Percentiles rank a stretch among this genome's conserved stretches.
These are phyloP conservation scores for Drosophila equinoxialis DNA, from an alignment of 1,140 invertebrate species.

Conservation along the genomic window DNA sequence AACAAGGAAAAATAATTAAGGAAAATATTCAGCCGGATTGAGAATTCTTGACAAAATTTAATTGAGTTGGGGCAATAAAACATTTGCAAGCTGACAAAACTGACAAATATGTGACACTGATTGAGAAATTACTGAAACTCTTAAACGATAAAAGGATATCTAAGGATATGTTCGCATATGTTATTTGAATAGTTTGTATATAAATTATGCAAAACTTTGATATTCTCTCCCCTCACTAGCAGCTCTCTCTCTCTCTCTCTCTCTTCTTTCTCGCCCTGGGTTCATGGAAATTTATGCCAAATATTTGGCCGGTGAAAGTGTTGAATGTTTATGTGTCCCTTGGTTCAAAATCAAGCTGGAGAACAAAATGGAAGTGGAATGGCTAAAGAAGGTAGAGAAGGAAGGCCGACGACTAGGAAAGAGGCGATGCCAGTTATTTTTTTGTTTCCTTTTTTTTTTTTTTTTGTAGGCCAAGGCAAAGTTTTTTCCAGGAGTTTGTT, in stretches of 20 bases:
- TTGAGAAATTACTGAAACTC: slow-evolving; percentile 74
- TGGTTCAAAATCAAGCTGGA: neutral
- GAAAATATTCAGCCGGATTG: slow-evolving; percentile 49
- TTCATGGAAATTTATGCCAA: slow-evolving; percentile 59
- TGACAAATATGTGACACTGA: slow-evolving; percentile 68
- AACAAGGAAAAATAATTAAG: slow-evolving; percentile 59
- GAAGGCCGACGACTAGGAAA: neutral
- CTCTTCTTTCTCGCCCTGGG: neutral
- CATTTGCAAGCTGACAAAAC: slow-evolving; percentile 57
- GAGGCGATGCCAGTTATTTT: neutral
- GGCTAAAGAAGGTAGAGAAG: neutral
- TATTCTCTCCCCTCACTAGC: slow-evolving; percentile 1
- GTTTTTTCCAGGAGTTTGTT: slow-evolving; percentile 5
- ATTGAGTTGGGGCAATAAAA: slow-evolving; percentile 47
- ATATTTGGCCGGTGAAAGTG: slow-evolving; percentile 72
- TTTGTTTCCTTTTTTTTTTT: neutral
- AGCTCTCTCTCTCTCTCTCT: neutral
- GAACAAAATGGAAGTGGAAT: neutral
- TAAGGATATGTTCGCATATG: slow-evolving; percentile 31
- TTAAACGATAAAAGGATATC: slow-evolving; percentile 40
- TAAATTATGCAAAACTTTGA: slow-evolving; percentile 68
- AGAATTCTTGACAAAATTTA: slow-evolving; percentile 2
- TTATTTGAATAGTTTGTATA: slow-evolving; percentile 71
- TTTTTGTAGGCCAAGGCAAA: neutral
- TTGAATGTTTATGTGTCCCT: slow-evolving; percentile 40